Base-by-base conservation (phyloP, 2,888 invertebrate genomes). In the Lasiommata megera region DNA sequence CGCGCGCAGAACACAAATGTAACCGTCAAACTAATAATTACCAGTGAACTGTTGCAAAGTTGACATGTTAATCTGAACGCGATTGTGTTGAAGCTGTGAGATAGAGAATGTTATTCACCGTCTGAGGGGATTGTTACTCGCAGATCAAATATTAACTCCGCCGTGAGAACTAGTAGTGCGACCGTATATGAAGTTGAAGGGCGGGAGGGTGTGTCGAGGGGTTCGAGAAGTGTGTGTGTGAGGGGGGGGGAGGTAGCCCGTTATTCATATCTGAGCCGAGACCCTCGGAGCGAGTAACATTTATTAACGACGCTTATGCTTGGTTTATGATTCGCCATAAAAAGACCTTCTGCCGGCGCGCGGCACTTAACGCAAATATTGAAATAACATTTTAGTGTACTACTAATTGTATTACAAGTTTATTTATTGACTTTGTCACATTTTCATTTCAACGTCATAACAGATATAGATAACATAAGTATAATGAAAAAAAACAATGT, bases 241-340 rank as follows among this genome's bases (percentile, higher is more conserved):
- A 12, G 28, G 12, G 3, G 3, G 23, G 43, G 23, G 23, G n/a
- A 6, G 5, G 18, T 23, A 3, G 40, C 18, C 17, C 23, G 43
- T 43, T 43, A 55, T 14, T 50, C 53, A 43, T 43, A 43, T 43
- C 28, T 12, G 11, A 43, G 43, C 23, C 12, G 23, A n/a, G 40
- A 41, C n/a, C 18, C 40, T 41, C 40, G 40, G 18, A 18, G 18
- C 18, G 6, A 41, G 17, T 17, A 8, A 44, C 44, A 28, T 46
- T 29, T 31, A 46, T 46, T 31, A 3, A 29, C 31, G 29, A 16
- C 46, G 29, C 46, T 46, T 31, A 17, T 31, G 31, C 31, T 46
- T 9, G 46, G 46, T 46, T 46, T 46, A 46, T 14, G 46, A 31
- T 16, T 16, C 8, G 46, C 31, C 31, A 16, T 46, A 16, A 43